phyloP scores from a whole-genome alignment of 2,113 vertebrate genomes.

The Bufo bufo region DNA sequence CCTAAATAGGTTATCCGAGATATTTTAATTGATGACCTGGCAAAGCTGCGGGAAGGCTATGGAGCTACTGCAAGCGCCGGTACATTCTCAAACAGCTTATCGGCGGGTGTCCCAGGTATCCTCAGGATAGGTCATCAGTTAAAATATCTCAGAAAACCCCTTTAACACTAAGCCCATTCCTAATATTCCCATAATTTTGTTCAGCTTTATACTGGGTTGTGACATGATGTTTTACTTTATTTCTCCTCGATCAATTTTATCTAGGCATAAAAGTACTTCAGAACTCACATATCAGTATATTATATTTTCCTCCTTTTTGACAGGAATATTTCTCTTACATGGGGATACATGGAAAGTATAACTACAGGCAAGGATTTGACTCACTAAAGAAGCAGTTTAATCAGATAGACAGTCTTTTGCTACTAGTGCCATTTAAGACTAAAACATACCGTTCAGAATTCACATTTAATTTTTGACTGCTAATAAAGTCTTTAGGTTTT shows the following conservation, averaged over 20 bases:
- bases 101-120: too few species aligned
- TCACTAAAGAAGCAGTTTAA: not conserved
- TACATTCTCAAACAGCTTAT: too few species aligned
- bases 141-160: too few species aligned
- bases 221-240: not conserved
- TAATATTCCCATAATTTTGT: too few species aligned
- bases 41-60: too few species aligned
- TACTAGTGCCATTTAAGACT: not conserved
- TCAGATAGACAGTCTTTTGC: constrained; percentile 10
- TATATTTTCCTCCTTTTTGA: not conserved
- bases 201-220: too few species aligned
- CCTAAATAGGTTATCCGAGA: too few species aligned
- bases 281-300: constrained; percentile 13
- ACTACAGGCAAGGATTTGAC: constrained; percentile 35
- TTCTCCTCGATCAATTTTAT: not conserved
- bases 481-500: too few species aligned
- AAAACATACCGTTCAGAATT: constrained; percentile 6
- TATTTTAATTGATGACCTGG: too few species aligned
- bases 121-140: too few species aligned
- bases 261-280: not conserved
- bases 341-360: constrained; percentile 15
- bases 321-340: constrained; percentile 5
- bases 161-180: too few species aligned
- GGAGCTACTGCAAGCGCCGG: too few species aligned
- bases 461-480: not conserved